Evolutionary conservation across 2,797 vertebrate species (phyloP).

Genomic region (Gymnoscopelus braueri): DNA sequence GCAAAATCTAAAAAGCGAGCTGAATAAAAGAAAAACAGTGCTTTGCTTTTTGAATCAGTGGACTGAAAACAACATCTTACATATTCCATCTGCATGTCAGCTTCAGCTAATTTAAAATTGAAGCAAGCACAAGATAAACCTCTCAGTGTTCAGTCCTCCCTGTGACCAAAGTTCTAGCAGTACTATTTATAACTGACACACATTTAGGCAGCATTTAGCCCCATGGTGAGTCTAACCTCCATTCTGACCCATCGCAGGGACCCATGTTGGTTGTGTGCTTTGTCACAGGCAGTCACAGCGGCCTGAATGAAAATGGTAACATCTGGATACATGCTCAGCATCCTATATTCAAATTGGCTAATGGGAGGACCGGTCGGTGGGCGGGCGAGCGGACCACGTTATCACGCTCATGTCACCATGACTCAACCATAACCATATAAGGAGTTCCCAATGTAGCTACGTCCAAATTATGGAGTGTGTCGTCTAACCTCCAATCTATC

Average conservation of each 20-base stretch:
- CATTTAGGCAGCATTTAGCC: not conserved
- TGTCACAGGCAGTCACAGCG: not conserved
- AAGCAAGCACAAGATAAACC: not conserved
- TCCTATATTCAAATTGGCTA: too few species aligned
- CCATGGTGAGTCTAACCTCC: not conserved
- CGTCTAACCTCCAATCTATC: too few species aligned
- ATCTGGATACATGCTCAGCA: slow-evolving; percentile 1
- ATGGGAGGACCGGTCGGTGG: too few species aligned
- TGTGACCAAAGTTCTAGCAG: not conserved
- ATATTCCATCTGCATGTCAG: not conserved
- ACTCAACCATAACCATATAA: too few species aligned
- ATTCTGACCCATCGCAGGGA: not conserved
- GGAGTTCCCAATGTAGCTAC: too few species aligned
- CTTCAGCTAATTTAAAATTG: not conserved
- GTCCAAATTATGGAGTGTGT: too few species aligned
- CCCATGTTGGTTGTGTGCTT: not conserved
- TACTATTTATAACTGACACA: slow-evolving; percentile 13
- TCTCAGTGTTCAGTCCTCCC: not conserved
- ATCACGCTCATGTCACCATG: too few species aligned
- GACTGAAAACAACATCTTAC: not conserved
- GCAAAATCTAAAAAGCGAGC: too few species aligned
- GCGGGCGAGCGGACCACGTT: too few species aligned
- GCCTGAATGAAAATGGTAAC: not conserved
- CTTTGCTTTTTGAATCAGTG: not conserved
- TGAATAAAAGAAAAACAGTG: not conserved